Evolutionary conservation across 2,888 invertebrate species (phyloP).

Genomic region (Pachydiplax longipennis): DNA sequence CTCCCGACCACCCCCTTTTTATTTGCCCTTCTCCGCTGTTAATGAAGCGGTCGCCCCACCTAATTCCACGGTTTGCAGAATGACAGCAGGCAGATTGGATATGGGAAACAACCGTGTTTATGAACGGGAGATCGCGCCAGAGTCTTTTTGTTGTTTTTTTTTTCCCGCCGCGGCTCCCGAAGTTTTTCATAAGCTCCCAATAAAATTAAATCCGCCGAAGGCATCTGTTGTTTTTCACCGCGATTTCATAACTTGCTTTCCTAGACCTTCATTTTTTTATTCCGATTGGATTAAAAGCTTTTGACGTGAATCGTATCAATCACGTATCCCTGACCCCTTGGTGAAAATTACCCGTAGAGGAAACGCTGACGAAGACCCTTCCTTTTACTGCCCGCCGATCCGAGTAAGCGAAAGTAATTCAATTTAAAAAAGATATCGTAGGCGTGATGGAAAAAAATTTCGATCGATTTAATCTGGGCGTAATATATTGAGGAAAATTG

Average conservation of each 20-base stretch:
- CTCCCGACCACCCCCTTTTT: neutral
- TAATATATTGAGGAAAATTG: neutral
- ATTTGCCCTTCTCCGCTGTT: neutral
- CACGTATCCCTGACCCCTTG: neutral
- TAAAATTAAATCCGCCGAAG: slow-evolving; percentile 5
- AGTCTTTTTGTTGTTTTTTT: neutral
- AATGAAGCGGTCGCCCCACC: slow-evolving; percentile 27
- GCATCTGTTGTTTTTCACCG: neutral
- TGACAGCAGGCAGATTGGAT: neutral
- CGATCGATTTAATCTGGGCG: neutral
- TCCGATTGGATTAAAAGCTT: slow-evolving; percentile 39
- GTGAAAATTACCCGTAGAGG: neutral
- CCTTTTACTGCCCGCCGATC: neutral
- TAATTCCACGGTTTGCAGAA: slow-evolving; percentile 22
- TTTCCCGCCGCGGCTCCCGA: neutral
- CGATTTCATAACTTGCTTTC: slow-evolving; percentile 1
- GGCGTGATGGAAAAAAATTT: neutral
- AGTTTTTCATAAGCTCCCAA: slow-evolving; percentile 3
- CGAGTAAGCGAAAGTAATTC: neutral
- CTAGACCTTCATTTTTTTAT: neutral
- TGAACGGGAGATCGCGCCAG: neutral
- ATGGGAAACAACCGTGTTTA: neutral
- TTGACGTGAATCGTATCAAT: slow-evolving; percentile 16
- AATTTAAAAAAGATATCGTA: neutral
- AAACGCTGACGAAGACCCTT: too few species aligned